These are phyloP conservation scores for Chrysodeixis includens DNA, from an alignment of 2,888 invertebrate genomes.

Conservation along the genomic window DNA sequence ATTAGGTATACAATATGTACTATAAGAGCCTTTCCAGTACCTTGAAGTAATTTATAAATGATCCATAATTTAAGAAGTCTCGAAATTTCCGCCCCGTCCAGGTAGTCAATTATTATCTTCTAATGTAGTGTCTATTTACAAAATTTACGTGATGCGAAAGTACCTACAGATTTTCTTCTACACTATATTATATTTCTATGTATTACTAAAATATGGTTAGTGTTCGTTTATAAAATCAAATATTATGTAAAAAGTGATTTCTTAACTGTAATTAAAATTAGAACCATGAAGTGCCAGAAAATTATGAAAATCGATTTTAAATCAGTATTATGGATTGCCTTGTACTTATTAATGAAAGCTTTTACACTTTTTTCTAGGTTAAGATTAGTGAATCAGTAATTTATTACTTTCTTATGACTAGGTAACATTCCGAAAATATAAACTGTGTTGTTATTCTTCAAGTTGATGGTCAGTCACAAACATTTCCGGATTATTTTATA, in stretches of 20 bases:
- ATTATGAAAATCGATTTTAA: constrained; percentile 56
- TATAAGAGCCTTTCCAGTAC: constrained; percentile 46
- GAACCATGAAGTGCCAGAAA: constrained; percentile 66
- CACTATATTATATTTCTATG: constrained; percentile 32
- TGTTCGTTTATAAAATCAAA: constrained; percentile 55
- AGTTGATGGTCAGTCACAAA: constrained; percentile 53
- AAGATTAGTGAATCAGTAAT: constrained; percentile 46
- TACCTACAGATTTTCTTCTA: constrained; percentile 46
- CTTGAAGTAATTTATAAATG: constrained; percentile 52
- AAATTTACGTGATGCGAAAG: constrained; percentile 39
- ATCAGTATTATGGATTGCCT: constrained; percentile 70
- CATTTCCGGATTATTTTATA: constrained; percentile 39
- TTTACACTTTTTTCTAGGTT: constrained; percentile 57
- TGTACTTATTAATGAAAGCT: constrained; percentile 64
- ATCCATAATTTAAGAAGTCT: constrained; percentile 36
- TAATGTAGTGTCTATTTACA: constrained; percentile 32
- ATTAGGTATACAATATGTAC: constrained; percentile 34
- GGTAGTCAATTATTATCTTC: constrained; percentile 42
- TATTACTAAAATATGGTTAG: constrained; percentile 52
- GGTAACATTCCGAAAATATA: constrained; percentile 50
- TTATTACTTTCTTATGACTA: constrained; percentile 43
- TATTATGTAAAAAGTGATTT: constrained; percentile 54
- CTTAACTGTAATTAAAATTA: constrained; percentile 57
- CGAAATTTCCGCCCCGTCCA: constrained; percentile 67
- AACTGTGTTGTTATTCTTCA: constrained; percentile 35